Evolutionary conservation across 2,888 invertebrate genomes (phyloP).

Genomic region (Cheilosia impressa): DNA sequence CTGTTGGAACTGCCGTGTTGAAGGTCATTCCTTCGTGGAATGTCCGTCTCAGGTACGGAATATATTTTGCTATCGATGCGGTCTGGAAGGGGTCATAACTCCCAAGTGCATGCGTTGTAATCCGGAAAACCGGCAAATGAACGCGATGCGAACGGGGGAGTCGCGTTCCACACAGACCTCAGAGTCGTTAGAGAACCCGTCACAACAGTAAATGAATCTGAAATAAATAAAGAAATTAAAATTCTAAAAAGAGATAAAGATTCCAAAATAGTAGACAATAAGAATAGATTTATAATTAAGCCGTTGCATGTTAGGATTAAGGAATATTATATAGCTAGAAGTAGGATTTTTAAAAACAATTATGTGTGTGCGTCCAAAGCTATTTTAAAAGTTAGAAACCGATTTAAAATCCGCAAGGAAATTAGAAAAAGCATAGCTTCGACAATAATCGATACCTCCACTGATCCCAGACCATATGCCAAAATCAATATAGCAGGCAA

Average conservation of each 20-base stretch:
- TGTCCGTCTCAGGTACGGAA: too few relatives aligned
- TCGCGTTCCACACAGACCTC: slow-evolving; percentile 10
- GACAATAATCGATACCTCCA: not conserved
- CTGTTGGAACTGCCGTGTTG: too few relatives aligned
- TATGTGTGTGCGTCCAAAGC: not conserved
- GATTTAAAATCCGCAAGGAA: not conserved
- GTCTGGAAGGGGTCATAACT: too few relatives aligned
- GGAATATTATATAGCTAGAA: not conserved
- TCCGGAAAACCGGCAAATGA: too few relatives aligned
- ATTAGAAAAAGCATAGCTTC: not conserved
- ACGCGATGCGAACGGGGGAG: too few relatives aligned
- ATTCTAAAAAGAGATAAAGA: not conserved
- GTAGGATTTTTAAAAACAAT: not conserved
- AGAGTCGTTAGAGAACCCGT: not conserved
- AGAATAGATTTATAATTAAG: not conserved
- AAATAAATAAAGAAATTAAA: not conserved
- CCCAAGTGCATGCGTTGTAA: too few relatives aligned
- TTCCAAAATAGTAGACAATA: too few relatives aligned
- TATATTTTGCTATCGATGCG: too few relatives aligned
- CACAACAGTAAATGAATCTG: not conserved
- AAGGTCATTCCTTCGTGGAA: too few relatives aligned
- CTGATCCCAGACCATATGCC: not conserved
- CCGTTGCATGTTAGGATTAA: slow-evolving; percentile 1
- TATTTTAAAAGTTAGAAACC: not conserved
- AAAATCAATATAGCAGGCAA: not conserved